Evolutionary conservation across 2,888 invertebrate genomes (phyloP).

Genomic region (Carabus problematicus): DNA sequence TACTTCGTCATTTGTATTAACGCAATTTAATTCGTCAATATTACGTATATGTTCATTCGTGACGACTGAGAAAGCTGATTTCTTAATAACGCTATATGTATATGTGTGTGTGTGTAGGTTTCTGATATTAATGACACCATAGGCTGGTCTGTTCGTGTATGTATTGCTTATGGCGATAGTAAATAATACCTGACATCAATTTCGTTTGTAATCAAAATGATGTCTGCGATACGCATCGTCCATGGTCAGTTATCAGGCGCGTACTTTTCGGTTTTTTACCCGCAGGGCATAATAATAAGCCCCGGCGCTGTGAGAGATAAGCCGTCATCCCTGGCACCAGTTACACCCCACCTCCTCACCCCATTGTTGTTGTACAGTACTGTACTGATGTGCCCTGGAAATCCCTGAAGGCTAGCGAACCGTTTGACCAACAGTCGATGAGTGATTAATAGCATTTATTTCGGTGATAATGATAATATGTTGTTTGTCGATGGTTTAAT

Average conservation of each 20-base stretch:
- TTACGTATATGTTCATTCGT: not conserved
- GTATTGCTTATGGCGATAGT: not conserved
- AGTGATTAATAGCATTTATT: conserved; percentile 13
- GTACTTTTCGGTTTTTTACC: conserved; percentile 31
- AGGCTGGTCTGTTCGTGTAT: not conserved
- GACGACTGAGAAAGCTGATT: too few species aligned
- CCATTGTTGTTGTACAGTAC: not conserved
- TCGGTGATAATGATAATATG: conserved; percentile 27
- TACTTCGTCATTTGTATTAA: conserved; percentile 18
- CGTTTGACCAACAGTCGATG: conserved; percentile 11
- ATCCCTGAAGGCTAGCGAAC: too few species aligned
- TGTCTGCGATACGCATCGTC: conserved; percentile 12
- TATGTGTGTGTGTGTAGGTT: not conserved
- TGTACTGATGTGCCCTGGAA: not conserved
- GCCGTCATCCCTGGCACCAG: conserved; percentile 7
- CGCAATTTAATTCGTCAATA: conserved; percentile 6
- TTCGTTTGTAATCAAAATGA: conserved; percentile 29
- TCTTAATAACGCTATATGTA: not conserved
- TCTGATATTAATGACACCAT: not conserved
- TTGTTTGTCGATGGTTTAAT: conserved; percentile 24
- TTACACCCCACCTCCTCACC: conserved; percentile 2
- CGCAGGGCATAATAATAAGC: conserved; percentile 23
- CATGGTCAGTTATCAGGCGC: conserved; percentile 5
- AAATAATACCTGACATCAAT: conserved; percentile 40
- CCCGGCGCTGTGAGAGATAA: conserved; percentile 19